A percentile compares a stretch with the other conserved stretches of the same genome.
phyloP scores from a whole-genome alignment of 2,888 invertebrate species.

The Tetragonula carbonaria region DNA sequence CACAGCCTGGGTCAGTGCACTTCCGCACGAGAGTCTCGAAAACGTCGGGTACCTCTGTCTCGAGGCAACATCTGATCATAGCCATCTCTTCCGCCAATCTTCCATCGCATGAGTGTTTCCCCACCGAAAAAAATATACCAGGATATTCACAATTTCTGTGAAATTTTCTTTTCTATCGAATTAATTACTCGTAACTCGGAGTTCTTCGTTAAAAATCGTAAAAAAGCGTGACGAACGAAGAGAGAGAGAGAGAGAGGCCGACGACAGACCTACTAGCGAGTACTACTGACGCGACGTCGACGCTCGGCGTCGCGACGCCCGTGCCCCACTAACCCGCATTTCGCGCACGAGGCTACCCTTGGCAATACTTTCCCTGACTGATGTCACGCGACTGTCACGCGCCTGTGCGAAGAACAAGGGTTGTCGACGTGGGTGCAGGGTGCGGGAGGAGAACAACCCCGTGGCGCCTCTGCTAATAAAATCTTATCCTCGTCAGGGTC shows the following conservation, averaged over 20 bases:
- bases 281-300: conserved; percentile 41
- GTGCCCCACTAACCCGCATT: conserved; percentile 81
- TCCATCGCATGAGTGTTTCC: conserved; percentile 13
- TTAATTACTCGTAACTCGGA: background rate
- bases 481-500: conserved; percentile 30
- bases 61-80: conserved; percentile 92
- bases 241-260: no score
- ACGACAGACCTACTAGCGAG: background rate
- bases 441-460: conserved; percentile 12
- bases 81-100: conserved; percentile 84
- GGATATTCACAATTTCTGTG: no score
- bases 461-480: conserved; percentile 26
- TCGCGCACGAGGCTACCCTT: conserved; percentile 66
- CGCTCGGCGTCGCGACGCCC: conserved; percentile 67
- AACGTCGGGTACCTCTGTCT: conserved; percentile 90
- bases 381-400: conserved; percentile 62
- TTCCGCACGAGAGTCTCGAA: conserved; percentile 91
- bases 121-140: background rate
- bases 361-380: conserved; percentile 56
- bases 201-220: background rate
- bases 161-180: background rate
- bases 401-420: conserved; percentile 60
- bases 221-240: background rate
- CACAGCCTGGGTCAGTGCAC: conserved; percentile 93
- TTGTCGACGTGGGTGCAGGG: conserved; percentile 14